Evolutionary conservation across 2,797 vertebrate species (phyloP), one percentile per base, ranked within the genome.

Genomic region (Neostethus bicornis): DNA sequence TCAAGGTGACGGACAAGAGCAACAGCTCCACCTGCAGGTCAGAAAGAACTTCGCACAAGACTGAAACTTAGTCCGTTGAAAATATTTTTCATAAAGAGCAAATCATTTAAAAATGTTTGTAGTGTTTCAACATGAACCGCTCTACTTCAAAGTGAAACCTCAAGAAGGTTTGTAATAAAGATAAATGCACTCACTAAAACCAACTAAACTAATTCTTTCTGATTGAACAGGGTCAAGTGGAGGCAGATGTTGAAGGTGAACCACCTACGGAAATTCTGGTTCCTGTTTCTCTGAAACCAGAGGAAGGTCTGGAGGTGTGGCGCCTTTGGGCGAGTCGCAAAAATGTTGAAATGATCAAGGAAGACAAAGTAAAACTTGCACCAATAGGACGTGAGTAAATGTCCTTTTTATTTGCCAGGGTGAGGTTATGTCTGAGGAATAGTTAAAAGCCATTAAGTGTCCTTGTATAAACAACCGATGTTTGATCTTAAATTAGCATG

Each of bases 291-390:
- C 90, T 99, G 62, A 99, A 99, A 81, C 96, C 97, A 56, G 96
- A 99, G 79, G 97, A 99, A 81, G 97, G 97, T 20, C 89, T 99
- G 64, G 96, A 98, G 74, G 94, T 98, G 11, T 99, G 97, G 97
- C 94, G 95, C 73, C 92, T 94, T 73, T 99, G 97, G 97, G 95
- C 93, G 11, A 94, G 95, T 81, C 93, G 93, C 72, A 99, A 99
- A 94, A 99, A 99, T n/a, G 89, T 87, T 4, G 96, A 98, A 77
- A 88, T 99, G 35, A 94, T 93, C 84, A 97, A 97, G 80, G 96
- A 94, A 68, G 92, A 95, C 57, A 94, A 95, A 73, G 95, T 92
- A 45, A 96, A 95, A 84, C 90, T 98, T 66, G 96, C 97, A 38
- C 97, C 97, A 26, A 99, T 99, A 75, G 97, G 97, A 87, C 95